Conservation (phyloP, 2,113 vertebrate species). For the Symphodus melops region DNA sequence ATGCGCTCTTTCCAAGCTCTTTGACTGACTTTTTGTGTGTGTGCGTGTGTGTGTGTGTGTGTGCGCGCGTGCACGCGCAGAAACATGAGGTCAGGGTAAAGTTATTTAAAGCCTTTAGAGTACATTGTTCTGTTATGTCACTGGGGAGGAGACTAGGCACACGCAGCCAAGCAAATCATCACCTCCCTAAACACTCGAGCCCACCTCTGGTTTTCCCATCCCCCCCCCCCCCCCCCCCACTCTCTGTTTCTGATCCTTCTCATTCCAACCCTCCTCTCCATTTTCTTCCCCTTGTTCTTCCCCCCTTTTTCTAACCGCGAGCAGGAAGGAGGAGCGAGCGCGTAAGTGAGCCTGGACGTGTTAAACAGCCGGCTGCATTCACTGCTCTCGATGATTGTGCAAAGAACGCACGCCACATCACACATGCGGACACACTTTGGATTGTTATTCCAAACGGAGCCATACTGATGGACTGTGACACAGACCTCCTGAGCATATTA, state of each 20-base stretch:
- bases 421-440: conserved; percentile 39
- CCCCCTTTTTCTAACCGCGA: conserved; percentile 37
- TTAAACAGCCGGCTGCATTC: conserved; percentile 69
- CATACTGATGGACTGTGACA: conserved; percentile 55
- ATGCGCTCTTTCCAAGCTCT: conserved; percentile 45
- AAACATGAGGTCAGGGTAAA: conserved; percentile 78
- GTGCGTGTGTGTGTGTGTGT: conserved; percentile 19
- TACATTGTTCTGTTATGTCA: conserved; percentile 78
- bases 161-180: conserved; percentile 74
- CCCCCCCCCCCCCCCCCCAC: conserved; percentile 18
- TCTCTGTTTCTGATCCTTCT: conserved; percentile 15
- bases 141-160: conserved; percentile 60
- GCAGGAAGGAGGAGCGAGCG: conserved; percentile 32
- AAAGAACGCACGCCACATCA: conserved; percentile 25
- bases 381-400: conserved; percentile 55
- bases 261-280: conserved; percentile 39
- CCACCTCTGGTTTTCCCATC: conserved; percentile 68
- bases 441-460: conserved; percentile 53
- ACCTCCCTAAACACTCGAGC: conserved; percentile 66
- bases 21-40: conserved; percentile 1
- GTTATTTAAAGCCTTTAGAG: conserved; percentile 77
- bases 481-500: conserved; percentile 34
- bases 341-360: conserved; percentile 67
- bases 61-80: conserved; percentile 33
- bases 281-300: conserved; percentile 40